Evolutionary conservation across 1,140 invertebrate genomes (phyloP).

Genomic region (Diabrotica virgifera): DNA sequence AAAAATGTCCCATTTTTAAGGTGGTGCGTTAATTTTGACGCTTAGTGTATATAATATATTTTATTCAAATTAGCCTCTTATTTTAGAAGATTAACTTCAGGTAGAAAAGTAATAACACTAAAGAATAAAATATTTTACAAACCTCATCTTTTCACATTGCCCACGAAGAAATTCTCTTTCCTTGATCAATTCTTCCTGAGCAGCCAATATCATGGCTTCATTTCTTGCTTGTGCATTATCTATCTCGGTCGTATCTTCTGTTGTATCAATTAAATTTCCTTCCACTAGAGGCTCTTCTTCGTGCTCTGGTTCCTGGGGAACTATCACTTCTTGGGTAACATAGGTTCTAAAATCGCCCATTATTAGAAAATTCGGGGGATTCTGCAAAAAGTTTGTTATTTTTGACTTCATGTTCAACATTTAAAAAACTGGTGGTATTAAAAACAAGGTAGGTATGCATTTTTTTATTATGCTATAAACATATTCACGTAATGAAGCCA

Average conservation of each 20-base stretch:
- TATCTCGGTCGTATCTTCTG: constrained; percentile 59
- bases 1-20: too few relatives aligned
- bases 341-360: constrained; percentile 91
- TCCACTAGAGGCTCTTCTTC: constrained; percentile 60
- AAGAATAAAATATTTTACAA: constrained; percentile 30
- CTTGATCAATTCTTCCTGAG: constrained; percentile 47
- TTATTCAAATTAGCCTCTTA: neutral
- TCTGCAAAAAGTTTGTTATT: constrained; percentile 52
- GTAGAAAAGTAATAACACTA: neutral
- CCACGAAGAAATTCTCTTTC: constrained; percentile 80
- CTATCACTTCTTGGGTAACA: constrained; percentile 88
- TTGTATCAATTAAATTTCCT: constrained; percentile 66
- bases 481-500: too few relatives aligned
- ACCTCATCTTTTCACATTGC: constrained; percentile 65
- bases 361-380: constrained; percentile 93
- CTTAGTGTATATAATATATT: neutral
- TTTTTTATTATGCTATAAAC: too few relatives aligned
- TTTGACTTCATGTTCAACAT: neutral
- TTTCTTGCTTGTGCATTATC: constrained; percentile 39
- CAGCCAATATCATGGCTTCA: constrained; percentile 15
- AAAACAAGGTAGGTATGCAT: too few relatives aligned
- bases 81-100: constrained; percentile 8
- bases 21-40: too few relatives aligned
- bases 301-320: constrained; percentile 69
- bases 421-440: neutral